Base-by-base conservation (phyloP, 2,797 vertebrate genomes). In the Sebastes variabilis region DNA sequence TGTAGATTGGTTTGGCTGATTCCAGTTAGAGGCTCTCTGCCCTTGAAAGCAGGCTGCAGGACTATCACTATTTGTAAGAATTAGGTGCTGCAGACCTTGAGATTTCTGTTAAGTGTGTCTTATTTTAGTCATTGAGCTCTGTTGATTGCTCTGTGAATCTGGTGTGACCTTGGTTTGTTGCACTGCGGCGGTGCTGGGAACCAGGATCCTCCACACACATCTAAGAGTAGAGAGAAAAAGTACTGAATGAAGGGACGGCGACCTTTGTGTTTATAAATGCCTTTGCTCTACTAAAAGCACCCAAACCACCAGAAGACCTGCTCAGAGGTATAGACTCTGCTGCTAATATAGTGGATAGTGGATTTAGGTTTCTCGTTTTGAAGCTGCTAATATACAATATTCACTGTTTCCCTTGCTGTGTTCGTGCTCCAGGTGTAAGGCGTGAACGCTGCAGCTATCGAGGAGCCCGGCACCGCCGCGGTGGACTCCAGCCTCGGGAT, bases 371-470 rank as follows among this genome's bases (percentile, higher is more conserved):
- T 25, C 25, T 66, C 27, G 3, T 29, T 46, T 71, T 66, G 6
- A 66, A 49, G 42, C 42, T 71, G 22, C 58, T 11, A 27, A 2
- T 18, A 32, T 20, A 22, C 20, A 20, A 8, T 6, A 18, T 49
- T 32, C 25, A 30, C 34, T 36, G 0, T 62, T 29, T 18, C 11
- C 36, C 14, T 65, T 13, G 4, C n/a, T 18, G 7, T 70, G 14
- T 42, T 67, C 3, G 0, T 29, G 1, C 11, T 7, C 1, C 88
- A 99, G 98, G 97, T 66, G 96, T 98, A 1, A 95, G 98, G 22
- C 94, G 98, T 24, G 98, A 99, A 3, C 96, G 98, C 27, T 98
- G 97, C 68, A 97, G 95, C 58, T 98, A 98, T 72, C 96, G 97
- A 0, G 90, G 96, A 4, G 83, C 95, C 16, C 94, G 96, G 0